These are phyloP conservation scores for Hemithea aestivaria DNA, from an alignment of 2,888 invertebrate genomes.

Conservation along the genomic window DNA sequence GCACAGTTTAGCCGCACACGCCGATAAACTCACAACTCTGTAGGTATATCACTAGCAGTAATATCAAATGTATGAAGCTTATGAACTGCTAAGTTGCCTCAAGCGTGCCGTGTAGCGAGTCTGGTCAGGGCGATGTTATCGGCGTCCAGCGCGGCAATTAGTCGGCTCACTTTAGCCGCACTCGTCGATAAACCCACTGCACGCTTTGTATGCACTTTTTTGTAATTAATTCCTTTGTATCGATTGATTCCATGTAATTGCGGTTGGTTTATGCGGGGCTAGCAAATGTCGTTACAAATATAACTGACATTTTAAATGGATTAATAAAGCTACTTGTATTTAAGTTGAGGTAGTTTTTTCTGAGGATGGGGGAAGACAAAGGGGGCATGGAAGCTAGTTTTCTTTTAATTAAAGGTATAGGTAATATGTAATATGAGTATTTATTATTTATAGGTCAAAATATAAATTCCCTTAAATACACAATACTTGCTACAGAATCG, in stretches of 20 bases:
- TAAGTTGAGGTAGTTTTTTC: too few species aligned
- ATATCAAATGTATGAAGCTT: slow-evolving; percentile 2
- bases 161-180: slow-evolving; percentile 66
- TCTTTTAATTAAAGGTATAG: too few species aligned
- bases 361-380: too few species aligned
- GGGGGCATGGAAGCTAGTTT: too few species aligned
- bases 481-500: too few species aligned
- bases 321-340: neutral
- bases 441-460: too few species aligned
- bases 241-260: slow-evolving; percentile 49
- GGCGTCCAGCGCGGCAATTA: slow-evolving; percentile 56
- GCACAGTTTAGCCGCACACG: slow-evolving; percentile 62
- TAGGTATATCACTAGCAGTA: too few species aligned
- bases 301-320: slow-evolving; percentile 13
- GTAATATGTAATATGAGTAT: too few species aligned
- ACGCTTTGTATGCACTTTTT: slow-evolving; percentile 61
- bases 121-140: slow-evolving; percentile 51
- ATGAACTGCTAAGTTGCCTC: slow-evolving; percentile 1
- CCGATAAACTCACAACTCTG: slow-evolving; percentile 56
- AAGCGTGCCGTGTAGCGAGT: neutral
- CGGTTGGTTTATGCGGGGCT: slow-evolving; percentile 25
- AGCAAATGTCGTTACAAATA: slow-evolving; percentile 23
- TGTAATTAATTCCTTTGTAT: slow-evolving; percentile 62
- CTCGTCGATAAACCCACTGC: slow-evolving; percentile 54
- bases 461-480: too few species aligned